phyloP scores from a whole-genome alignment of 2,113 vertebrate species.

The Zosterops pallidus region DNA sequence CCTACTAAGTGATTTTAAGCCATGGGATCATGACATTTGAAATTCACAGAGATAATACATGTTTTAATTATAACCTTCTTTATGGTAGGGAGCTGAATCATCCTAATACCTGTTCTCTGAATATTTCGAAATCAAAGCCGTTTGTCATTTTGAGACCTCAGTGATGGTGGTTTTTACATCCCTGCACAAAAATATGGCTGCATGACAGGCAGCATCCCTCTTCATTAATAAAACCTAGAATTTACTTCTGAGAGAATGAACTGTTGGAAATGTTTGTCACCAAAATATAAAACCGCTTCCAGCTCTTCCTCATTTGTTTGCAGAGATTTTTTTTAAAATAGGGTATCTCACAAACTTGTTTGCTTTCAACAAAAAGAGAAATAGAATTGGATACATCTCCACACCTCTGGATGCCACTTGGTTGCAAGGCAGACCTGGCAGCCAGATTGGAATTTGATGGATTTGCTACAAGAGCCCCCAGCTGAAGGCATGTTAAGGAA shows the following conservation, averaged over 20 bases:
- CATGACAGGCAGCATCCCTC: not conserved
- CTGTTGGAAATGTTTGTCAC: not conserved
- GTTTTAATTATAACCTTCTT: not conserved
- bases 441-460: not conserved
- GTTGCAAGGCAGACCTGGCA: not conserved
- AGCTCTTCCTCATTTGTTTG: not conserved
- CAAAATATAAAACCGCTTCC: not conserved
- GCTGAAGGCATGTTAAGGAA: not conserved
- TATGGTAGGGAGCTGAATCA: not conserved
- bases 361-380: not conserved
- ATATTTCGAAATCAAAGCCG: not conserved
- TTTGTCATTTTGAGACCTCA: not conserved
- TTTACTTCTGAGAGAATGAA: not conserved
- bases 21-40: not conserved
- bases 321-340: not conserved
- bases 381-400: not conserved
- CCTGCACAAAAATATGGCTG: not conserved
- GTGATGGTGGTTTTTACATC: not conserved
- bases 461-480: not conserved
- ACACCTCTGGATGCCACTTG: not conserved
- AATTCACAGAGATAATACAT: not conserved
- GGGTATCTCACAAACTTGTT: not conserved
- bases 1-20: not conserved
- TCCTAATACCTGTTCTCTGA: not conserved
- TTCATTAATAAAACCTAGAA: not conserved